Evolutionary conservation across 2,888 invertebrate species (phyloP).

Genomic region (Andrena camellia): DNA sequence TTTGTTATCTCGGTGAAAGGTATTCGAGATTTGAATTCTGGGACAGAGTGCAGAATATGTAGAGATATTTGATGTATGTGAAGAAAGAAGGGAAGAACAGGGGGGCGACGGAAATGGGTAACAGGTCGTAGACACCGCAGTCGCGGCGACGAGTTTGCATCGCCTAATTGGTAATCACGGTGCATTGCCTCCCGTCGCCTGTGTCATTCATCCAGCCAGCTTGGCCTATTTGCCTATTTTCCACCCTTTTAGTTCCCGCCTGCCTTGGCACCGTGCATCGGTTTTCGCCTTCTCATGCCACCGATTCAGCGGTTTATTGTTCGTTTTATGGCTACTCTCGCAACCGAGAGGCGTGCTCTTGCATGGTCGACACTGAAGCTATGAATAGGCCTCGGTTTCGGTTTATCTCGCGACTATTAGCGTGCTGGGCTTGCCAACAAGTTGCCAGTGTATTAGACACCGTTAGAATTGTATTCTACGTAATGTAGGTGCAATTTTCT

Average conservation of each 20-base stretch:
- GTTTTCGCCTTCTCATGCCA: constrained; percentile 30
- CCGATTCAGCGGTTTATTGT: constrained; percentile 14
- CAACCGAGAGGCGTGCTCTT: background rate
- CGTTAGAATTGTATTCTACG: background rate
- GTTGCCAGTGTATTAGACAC: background rate
- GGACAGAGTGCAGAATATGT: background rate
- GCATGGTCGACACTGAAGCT: background rate
- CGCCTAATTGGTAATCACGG: constrained; percentile 79
- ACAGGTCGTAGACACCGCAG: constrained; percentile 41
- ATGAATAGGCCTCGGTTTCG: background rate
- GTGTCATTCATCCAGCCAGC: constrained; percentile 74
- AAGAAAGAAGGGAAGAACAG: background rate
- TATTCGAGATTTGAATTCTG: background rate
- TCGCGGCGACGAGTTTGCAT: constrained; percentile 62
- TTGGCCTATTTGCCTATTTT: constrained; percentile 82
- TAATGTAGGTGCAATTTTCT: no score
- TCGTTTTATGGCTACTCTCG: constrained; percentile 27
- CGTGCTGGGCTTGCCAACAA: background rate
- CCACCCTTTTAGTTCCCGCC: constrained; percentile 69
- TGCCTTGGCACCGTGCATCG: constrained; percentile 39
- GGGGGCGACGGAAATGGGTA: constrained; percentile 14
- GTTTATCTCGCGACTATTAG: background rate
- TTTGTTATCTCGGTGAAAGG: no score
- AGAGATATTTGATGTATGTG: background rate
- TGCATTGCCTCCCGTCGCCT: constrained; percentile 75